Evolutionary conservation across 1,140 invertebrate genomes (phyloP).

Genomic region (Eupeodes corollae): DNA sequence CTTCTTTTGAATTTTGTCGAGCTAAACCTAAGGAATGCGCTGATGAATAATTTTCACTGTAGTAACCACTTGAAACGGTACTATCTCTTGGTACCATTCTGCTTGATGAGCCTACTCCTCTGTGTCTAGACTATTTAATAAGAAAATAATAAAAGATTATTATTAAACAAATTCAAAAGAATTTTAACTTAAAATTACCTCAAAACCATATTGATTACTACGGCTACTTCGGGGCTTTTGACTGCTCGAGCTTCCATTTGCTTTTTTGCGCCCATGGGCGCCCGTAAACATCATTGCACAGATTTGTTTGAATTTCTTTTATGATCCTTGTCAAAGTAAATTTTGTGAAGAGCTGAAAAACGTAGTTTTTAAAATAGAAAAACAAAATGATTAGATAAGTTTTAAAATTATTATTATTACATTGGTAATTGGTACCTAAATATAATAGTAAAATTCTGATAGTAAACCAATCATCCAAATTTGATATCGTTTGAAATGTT

Average conservation of each 20-base stretch:
- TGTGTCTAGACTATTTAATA: conserved; percentile 17
- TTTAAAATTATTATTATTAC: too few species aligned
- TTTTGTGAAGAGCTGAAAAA: too few species aligned
- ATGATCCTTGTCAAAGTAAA: too few species aligned
- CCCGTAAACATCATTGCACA: conserved; percentile 34
- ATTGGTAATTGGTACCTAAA: too few species aligned
- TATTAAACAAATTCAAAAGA: conserved; percentile 2
- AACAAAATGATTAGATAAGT: too few species aligned
- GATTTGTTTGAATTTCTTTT: conserved; percentile 1
- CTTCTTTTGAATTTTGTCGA: conserved; percentile 33
- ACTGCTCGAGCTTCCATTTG: conserved; percentile 18
- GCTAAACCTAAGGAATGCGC: conserved; percentile 31
- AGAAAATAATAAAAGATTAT: conserved; percentile 2
- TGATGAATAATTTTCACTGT: neutral
- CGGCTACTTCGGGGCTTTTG: neutral
- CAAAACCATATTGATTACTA: conserved; percentile 15
- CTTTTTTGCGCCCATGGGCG: conserved; percentile 33
- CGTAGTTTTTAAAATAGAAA: too few species aligned
- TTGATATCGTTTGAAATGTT: too few species aligned
- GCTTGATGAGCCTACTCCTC: conserved; percentile 19
- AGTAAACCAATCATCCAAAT: too few species aligned
- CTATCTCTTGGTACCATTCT: conserved; percentile 6
- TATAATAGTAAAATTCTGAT: too few species aligned
- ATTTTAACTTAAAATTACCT: conserved; percentile 12
- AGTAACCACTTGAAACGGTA: neutral